Conservation (phyloP, 2,113 vertebrate genomes). For the Equus przewalskii region DNA sequence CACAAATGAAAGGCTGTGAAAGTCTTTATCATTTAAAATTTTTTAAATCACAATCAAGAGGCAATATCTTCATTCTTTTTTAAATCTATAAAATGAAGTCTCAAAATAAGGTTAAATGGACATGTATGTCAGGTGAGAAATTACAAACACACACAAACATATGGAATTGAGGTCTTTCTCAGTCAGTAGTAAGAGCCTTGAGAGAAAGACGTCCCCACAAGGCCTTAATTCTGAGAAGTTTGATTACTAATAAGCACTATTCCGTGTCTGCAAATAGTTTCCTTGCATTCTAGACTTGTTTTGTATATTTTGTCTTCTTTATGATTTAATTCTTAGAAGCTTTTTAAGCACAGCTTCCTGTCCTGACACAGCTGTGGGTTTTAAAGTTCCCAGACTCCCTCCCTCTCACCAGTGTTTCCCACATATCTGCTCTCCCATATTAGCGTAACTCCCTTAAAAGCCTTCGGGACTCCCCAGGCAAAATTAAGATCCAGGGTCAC, state of each 20-base stretch:
- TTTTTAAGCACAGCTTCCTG: not conserved
- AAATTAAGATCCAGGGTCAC: not conserved
- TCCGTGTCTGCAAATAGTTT: not conserved
- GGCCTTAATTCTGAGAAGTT: not conserved
- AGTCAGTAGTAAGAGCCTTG: not conserved
- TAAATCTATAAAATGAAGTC: conserved; percentile 37
- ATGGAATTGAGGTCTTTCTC: not conserved
- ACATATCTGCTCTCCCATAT: not conserved
- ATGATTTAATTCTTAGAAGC: not conserved
- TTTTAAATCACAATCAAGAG: not conserved
- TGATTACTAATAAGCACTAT: not conserved
- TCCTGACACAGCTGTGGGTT: not conserved
- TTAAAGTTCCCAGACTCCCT: not conserved
- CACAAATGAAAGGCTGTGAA: not conserved
- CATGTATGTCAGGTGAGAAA: not conserved
- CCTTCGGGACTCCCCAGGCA: not conserved
- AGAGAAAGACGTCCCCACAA: not conserved
- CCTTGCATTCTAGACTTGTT: not conserved
- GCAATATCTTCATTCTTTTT: not conserved
- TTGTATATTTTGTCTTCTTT: not conserved
- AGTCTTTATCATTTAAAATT: conserved; percentile 10
- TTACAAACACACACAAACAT: not conserved
- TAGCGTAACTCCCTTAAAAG: not conserved
- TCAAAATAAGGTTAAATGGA: conserved; percentile 23
- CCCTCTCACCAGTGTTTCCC: not conserved